Evolutionary conservation across 2,113 vertebrate genomes (phyloP), one percentile per base, ranked within the genome.

Genomic region (Ochotona princeps): DNA sequence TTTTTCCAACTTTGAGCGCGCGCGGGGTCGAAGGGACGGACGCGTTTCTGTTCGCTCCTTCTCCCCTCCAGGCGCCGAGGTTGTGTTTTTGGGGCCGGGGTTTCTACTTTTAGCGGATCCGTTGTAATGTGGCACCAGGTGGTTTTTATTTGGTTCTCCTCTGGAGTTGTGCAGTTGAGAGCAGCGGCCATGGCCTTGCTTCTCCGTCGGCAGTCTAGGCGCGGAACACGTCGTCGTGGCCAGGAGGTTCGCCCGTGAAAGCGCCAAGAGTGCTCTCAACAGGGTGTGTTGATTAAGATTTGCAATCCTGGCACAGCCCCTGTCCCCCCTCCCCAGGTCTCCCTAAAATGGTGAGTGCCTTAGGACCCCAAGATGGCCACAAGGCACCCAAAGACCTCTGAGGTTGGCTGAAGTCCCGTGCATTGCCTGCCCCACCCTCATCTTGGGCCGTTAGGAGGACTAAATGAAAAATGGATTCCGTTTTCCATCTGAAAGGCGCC

Each of bases 1-100:
- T 96, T 89, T 95, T 70, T 80, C 38, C 20, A 91, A 95, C 92
- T 94, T 96, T 57, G 5, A 87, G 89, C 44, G 32, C 38, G 38
- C 21, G 13, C 76, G 49, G 84, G 89, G 72, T 91, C 87, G 38
- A 44, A 44, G 38, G 92, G 92, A 78, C 38, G 54, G 30, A 83
- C 72, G 87, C n/a, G 69, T 89, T 87, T 54, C 9, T 26, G 38
- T 63, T 82, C 30, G 47, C 13, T 61, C 69, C 70, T 80, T 2
- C 66, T 61, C 38, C 38, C 38, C 38, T 44, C 38, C 14, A 63
- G 35, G 86, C 57, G 7, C 57, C 32, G 35, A n/a, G 49, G 13
- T 30, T n/a, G 72, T n/a, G 75, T 78, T 83, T 83, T 47, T 73
- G 5, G 49, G 51, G 57, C 23, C 66, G 47, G 72, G 67, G 60